A percentile compares a stretch with the other conserved stretches of the same genome.
phyloP scores from a whole-genome alignment of 2,888 invertebrate species.

The Andrena hattorfiana region DNA sequence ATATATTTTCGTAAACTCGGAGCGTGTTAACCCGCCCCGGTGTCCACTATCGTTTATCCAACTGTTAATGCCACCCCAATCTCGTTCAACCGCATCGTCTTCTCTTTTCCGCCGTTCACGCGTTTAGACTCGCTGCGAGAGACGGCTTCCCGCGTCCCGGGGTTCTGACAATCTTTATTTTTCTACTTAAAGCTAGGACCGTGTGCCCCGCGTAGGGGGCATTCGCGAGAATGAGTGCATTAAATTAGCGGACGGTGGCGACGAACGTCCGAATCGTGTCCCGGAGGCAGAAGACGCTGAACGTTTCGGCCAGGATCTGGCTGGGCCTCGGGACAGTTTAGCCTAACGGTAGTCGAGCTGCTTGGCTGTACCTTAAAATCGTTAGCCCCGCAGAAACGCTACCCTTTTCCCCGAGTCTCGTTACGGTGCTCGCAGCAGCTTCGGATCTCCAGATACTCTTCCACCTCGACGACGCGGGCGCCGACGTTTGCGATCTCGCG shows the following conservation, averaged over 20 bases:
- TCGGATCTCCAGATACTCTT: slow-evolving; percentile 48
- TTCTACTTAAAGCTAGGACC: slow-evolving; percentile 56
- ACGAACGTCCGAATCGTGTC: slow-evolving; percentile 12
- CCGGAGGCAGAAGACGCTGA: background rate
- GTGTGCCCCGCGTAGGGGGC: slow-evolving; percentile 2
- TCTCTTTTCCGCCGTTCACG: slow-evolving; percentile 5
- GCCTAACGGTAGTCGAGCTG: slow-evolving; percentile 41
- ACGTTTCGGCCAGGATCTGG: slow-evolving; percentile 6
- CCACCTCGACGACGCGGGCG: slow-evolving; percentile 27
- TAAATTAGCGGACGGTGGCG: background rate
- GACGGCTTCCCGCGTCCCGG: background rate
- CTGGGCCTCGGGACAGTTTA: background rate
- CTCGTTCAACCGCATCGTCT: slow-evolving; percentile 21
- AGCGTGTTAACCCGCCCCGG: slow-evolving; percentile 70
- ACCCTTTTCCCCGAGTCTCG: slow-evolving; percentile 5
- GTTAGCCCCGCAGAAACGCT: slow-evolving; percentile 16
- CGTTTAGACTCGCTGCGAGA: background rate
- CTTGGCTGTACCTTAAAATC: slow-evolving; percentile 29
- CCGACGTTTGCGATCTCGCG: slow-evolving; percentile 43
- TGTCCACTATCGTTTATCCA: slow-evolving; percentile 3
- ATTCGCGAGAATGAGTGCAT: background rate
- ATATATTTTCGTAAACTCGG: slow-evolving; percentile 80
- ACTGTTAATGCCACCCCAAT: slow-evolving; percentile 11
- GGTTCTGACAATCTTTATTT: slow-evolving; percentile 66
- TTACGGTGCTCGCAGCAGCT: slow-evolving; percentile 47